Percentiles rank a stretch among this genome's conserved stretches.
Conservation (phyloP, 2,113 vertebrate genomes). For the Channa maculata region DNA sequence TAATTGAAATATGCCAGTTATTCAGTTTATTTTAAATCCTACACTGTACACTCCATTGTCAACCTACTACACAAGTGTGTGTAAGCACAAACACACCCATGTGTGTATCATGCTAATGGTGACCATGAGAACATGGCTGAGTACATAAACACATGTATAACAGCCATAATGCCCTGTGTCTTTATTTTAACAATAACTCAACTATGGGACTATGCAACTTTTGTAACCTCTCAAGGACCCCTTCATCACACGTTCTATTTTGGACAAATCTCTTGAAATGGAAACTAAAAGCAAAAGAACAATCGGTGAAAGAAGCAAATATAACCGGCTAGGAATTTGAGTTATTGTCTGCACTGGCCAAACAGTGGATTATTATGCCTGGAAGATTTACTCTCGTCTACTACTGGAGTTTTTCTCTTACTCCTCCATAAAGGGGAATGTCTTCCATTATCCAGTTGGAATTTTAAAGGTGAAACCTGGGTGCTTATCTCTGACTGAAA, state of each 20-base stretch:
- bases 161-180: slow-evolving; percentile 28
- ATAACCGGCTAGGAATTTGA: slow-evolving; percentile 34
- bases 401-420: slow-evolving; percentile 42
- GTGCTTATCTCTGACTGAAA: slow-evolving; percentile 71
- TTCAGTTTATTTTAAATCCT: too few relatives aligned
- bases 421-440: slow-evolving; percentile 62
- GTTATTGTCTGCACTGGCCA: slow-evolving; percentile 32
- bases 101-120: neutral
- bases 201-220: slow-evolving; percentile 28
- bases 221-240: slow-evolving; percentile 11
- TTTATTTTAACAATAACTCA: slow-evolving; percentile 17
- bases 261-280: slow-evolving; percentile 24
- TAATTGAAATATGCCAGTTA: too few relatives aligned
- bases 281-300: slow-evolving; percentile 31
- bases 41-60: too few relatives aligned
- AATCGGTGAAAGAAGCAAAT: slow-evolving; percentile 21
- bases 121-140: neutral
- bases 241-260: slow-evolving; percentile 16
- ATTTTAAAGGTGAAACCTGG: slow-evolving; percentile 72
- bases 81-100: slow-evolving; percentile 11
- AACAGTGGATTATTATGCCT: slow-evolving; percentile 61
- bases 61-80: neutral
- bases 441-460: slow-evolving; percentile 73
- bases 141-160: slow-evolving; percentile 21
- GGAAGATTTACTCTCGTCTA: slow-evolving; percentile 61